Evolutionary conservation across 2,797 vertebrate genomes (phyloP).

Genomic region (Sus cebifrons): DNA sequence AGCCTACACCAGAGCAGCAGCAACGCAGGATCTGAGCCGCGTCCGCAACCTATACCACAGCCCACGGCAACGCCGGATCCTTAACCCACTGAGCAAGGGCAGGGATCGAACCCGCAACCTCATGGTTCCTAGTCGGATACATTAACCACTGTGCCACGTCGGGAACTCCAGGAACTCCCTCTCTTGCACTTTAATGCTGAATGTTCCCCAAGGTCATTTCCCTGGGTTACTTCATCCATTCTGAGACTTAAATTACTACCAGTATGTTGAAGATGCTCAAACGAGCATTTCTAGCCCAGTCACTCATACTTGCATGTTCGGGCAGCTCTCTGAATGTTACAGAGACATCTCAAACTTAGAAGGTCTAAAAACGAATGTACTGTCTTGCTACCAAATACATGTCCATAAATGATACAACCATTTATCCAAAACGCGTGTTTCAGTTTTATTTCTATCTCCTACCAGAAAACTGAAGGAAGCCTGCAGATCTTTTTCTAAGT

Average conservation of each 20-base stretch:
- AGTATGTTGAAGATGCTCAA: not conserved
- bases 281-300: not conserved
- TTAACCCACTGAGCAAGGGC: no score
- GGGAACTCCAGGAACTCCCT: not conserved
- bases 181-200: not conserved
- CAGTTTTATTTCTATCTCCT: conserved; percentile 44
- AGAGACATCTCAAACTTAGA: conserved; percentile 20
- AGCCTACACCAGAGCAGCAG: no score
- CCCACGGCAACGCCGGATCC: no score
- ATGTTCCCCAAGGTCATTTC: conserved; percentile 22
- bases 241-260: conserved; percentile 10
- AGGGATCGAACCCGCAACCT: no score
- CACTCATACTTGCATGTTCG: not conserved
- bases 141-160: no score
- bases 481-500: not conserved
- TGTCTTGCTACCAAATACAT: not conserved
- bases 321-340: conserved; percentile 41
- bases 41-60: no score
- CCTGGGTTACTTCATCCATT: not conserved
- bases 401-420: not conserved
- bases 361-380: conserved; percentile 54
- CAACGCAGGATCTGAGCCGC: no score
- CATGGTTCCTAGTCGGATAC: no score
- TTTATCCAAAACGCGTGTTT: conserved; percentile 52
- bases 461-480: conserved; percentile 9